Percentiles rank a stretch among this genome's conserved stretches.
These are phyloP conservation scores for Hipposideros armiger DNA, from an alignment of 2,113 vertebrate species.

Conservation along the genomic window DNA sequence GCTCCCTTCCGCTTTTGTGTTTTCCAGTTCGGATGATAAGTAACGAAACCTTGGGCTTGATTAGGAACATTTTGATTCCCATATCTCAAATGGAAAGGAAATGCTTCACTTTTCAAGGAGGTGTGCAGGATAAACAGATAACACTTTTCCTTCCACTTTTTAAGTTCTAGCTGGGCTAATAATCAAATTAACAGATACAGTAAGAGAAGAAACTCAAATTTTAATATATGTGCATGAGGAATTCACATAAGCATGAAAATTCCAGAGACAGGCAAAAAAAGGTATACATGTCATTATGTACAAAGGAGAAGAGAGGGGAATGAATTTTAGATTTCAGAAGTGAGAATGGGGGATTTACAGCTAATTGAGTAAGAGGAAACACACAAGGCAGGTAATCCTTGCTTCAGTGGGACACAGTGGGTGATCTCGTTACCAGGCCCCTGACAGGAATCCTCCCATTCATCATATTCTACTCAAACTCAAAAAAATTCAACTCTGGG, in stretches of 20 bases:
- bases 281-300: not conserved
- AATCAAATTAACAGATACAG: not conserved
- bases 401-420: not conserved
- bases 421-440: not conserved
- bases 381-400: not conserved
- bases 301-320: not conserved
- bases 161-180: not conserved
- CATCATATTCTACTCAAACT: not conserved
- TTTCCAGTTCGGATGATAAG: slow-evolving; percentile 21
- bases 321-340: not conserved
- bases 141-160: not conserved
- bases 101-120: slow-evolving; percentile 11
- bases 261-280: not conserved
- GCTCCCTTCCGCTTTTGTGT: slow-evolving; percentile 24
- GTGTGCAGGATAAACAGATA: not conserved
- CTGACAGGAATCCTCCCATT: not conserved
- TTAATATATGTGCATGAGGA: not conserved
- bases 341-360: not conserved
- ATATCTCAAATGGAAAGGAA: slow-evolving; percentile 5
- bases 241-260: not conserved
- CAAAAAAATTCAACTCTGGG: no score
- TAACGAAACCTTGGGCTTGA: not conserved
- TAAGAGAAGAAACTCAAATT: not conserved
- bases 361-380: not conserved
- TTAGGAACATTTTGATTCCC: not conserved